Base-by-base conservation (phyloP, 2,113 vertebrate genomes). In the Pogonocichla stellata region DNA sequence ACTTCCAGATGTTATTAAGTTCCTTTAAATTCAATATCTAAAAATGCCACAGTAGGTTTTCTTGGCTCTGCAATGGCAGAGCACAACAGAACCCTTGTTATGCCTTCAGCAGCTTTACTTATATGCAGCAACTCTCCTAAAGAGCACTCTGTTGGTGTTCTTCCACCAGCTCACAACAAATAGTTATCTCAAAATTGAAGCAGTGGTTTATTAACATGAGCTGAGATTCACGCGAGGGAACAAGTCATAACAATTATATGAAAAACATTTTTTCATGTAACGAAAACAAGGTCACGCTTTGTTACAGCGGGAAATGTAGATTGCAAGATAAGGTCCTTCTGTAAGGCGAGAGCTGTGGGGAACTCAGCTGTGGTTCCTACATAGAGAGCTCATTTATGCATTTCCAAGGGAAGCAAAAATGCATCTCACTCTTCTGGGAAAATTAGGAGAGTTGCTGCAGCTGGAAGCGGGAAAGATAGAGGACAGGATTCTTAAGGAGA, bases 301-400 rank as follows among this genome's bases (percentile, higher is more conserved):
- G 98, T 98, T 96, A 94, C 93, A 89, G 97, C 11, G 96, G 95
- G 96, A 97, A 74, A 94, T 92, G 92, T 97, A 96, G 97, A 97
- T 98, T 97, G 96, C 95, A 97, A 92, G 97, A 98, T 94, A 97
- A 98, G 98, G 97, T 98, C 98, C 97, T 98, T 98, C 98, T 98
- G 98, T 98, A 95, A 96, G 82, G 93, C 6, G 51, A 29, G 64
- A 94, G 47, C 97, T 92, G 97, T 82, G 93, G 96, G 93, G 96
- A 91, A 96, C 89, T 98, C 98, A 98, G 98, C 98, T 98, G 98
- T 72, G 78, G 94, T 90, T 70, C 85, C 90, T 40, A 88, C 97
- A 98, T 98, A 98, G 98, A 98, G 97, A 96, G 90, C 94, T 97
- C 97, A 98, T 98, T 98, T 98, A 98, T 98, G 95, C 96, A 96